Conservation (phyloP, 2,888 invertebrate species). For the Mythimna ferrago region DNA sequence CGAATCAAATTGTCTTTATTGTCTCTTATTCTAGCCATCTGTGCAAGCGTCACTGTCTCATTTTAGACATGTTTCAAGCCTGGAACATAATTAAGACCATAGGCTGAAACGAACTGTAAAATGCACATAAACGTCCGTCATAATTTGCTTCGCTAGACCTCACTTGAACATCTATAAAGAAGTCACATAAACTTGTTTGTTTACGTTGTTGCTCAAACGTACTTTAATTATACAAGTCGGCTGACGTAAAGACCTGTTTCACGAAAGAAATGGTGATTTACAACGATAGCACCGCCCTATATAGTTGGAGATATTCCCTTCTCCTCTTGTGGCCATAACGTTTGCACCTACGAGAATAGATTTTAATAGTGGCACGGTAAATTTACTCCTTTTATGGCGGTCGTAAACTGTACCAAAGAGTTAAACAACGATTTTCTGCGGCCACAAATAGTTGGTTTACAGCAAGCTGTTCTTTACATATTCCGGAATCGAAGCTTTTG, state of each 20-base stretch:
- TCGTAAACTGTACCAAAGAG: conserved; percentile 83
- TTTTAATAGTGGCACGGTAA: conserved; percentile 77
- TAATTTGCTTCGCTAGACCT: conserved; percentile 46
- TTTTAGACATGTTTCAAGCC: conserved; percentile 51
- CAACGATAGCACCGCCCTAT: conserved; percentile 49
- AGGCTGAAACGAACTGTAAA: conserved; percentile 22
- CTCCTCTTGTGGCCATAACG: conserved; percentile 53
- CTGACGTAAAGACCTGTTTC: conserved; percentile 54
- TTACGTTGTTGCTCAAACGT: conserved; percentile 50
- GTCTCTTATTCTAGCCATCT: conserved; percentile 29
- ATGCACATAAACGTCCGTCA: conserved; percentile 47
- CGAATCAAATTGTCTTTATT: conserved; percentile 44
- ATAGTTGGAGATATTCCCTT: conserved; percentile 41
- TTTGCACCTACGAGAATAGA: conserved; percentile 76
- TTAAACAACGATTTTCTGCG: conserved; percentile 81
- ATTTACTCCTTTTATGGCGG: conserved; percentile 81
- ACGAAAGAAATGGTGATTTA: conserved; percentile 55
- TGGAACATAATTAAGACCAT: conserved; percentile 34
- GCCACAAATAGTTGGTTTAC: conserved; percentile 79
- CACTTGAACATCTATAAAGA: conserved; percentile 51
- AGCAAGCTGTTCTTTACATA: conserved; percentile 44
- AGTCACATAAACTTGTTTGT: conserved; percentile 53
- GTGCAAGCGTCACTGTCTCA: conserved; percentile 36
- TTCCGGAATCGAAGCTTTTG: conserved; percentile 38
- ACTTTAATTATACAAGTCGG: conserved; percentile 54